Evolutionary conservation across 1,140 invertebrate species (phyloP).

Genomic region (Leptinotarsa defecta): DNA sequence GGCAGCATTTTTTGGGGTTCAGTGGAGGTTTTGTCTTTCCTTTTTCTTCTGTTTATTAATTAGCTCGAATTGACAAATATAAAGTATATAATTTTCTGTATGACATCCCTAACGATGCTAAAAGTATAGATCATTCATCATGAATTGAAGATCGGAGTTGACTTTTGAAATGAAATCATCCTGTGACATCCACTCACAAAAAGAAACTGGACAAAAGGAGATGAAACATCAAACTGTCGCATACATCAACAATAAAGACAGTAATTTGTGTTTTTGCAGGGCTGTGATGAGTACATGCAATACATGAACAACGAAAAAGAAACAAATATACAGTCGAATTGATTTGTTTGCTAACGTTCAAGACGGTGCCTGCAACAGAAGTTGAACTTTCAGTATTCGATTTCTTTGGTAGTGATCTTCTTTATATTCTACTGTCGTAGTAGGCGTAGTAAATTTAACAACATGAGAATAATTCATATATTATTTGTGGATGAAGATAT

Average conservation of each 20-base stretch:
- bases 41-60: no score
- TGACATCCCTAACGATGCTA: no score
- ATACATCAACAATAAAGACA: conserved; percentile 20
- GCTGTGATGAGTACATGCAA: conserved; percentile 21
- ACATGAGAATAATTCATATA: no score
- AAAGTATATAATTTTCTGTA: no score
- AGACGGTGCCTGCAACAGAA: conserved; percentile 25
- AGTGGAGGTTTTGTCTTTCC: no score
- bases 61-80: no score
- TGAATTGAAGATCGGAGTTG: no score
- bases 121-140: no score
- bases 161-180: no score
- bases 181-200: background rate
- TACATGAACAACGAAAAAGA: conserved; percentile 24
- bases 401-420: background rate
- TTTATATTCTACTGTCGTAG: background rate
- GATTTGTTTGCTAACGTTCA: conserved; percentile 32
- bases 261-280: conserved; percentile 33
- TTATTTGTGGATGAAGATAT: no score
- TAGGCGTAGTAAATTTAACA: no score
- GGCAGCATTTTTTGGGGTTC: no score
- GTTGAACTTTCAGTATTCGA: conserved; percentile 25
- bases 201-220: background rate
- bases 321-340: conserved; percentile 30
- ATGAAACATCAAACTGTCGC: background rate